Evolutionary conservation across 2,888 invertebrate genomes (phyloP).

Genomic region (Taphrorychus bicolor): DNA sequence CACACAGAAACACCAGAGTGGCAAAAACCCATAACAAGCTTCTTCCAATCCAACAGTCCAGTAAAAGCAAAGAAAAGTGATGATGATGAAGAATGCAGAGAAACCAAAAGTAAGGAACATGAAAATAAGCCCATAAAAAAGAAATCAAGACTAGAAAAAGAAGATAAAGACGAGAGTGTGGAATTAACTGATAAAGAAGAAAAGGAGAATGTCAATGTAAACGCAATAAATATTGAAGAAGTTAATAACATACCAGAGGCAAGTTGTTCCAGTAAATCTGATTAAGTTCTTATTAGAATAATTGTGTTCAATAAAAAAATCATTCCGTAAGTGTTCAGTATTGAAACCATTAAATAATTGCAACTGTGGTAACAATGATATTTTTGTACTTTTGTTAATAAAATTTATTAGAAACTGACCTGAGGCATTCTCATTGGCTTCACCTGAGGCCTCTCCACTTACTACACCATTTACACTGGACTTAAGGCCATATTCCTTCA

Average conservation of each 20-base stretch:
- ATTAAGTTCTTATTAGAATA: too few relatives aligned
- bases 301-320: too few relatives aligned
- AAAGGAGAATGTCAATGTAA: not conserved
- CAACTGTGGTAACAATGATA: too few relatives aligned
- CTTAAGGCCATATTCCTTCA: constrained; percentile 58
- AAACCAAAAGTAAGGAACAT: too few relatives aligned
- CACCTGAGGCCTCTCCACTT: not conserved
- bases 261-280: not conserved
- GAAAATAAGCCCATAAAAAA: too few relatives aligned
- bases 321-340: too few relatives aligned
- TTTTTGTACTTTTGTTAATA: not conserved
- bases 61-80: not conserved
- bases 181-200: constrained; percentile 14
- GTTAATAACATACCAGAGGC: too few relatives aligned
- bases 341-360: too few relatives aligned
- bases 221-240: not conserved
- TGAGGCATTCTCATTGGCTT: not conserved
- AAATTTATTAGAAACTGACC: not conserved
- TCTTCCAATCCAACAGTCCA: constrained; percentile 31
- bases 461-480: not conserved
- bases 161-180: constrained; percentile 13
- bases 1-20: constrained; percentile 41
- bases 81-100: constrained; percentile 5
- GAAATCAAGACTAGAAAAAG: constrained; percentile 2
- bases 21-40: constrained; percentile 45